These are phyloP conservation scores for Prinia subflava DNA, from an alignment of 2,113 vertebrate species.

Conservation along the genomic window DNA sequence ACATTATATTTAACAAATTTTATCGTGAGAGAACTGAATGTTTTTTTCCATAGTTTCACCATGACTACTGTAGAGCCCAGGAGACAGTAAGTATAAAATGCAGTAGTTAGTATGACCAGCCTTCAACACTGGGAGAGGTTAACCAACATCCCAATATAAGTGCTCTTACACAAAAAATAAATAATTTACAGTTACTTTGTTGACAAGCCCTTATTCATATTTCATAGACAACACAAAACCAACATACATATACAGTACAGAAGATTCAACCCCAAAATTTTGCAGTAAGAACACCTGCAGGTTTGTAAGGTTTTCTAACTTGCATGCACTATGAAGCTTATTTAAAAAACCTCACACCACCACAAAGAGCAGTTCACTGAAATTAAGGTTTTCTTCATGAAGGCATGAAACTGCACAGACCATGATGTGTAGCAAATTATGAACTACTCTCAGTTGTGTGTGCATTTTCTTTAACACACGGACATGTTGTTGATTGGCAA, in stretches of 20 bases:
- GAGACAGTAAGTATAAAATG: neutral
- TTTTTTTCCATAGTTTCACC: neutral
- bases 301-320: neutral
- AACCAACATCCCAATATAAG: neutral
- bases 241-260: neutral
- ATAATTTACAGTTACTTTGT: neutral
- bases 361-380: neutral
- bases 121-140: neutral
- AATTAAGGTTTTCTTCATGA: neutral
- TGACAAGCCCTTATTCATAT: neutral
- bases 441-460: neutral
- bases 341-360: neutral
- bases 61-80: neutral
- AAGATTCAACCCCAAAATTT: neutral
- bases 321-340: neutral
- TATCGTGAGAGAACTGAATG: neutral
- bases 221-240: neutral
- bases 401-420: conserved; percentile 20
- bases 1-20: neutral
- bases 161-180: neutral
- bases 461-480: neutral
- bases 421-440: neutral
- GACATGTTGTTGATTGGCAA: neutral
- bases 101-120: neutral
- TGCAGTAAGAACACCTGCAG: neutral